phyloP scores from a whole-genome alignment of 2,888 invertebrate genomes.

The Trissonchulus latispiculum region DNA sequence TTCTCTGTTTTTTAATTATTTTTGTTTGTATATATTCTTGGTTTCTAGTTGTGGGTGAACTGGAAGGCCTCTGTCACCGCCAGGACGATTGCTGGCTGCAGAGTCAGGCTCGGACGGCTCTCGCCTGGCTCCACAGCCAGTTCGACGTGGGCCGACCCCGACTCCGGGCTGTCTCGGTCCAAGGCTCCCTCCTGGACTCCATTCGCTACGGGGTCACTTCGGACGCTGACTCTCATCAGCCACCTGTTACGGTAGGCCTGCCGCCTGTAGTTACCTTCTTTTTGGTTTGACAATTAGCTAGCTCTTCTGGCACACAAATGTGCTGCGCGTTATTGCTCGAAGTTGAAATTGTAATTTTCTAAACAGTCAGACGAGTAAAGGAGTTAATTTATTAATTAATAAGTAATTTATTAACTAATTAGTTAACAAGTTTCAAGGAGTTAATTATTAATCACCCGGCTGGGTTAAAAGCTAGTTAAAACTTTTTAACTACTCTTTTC shows the following conservation, averaged over 20 bases:
- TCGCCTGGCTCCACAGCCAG: not conserved
- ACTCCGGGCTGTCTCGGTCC: not conserved
- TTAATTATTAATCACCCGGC: no score
- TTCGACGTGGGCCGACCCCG: not conserved
- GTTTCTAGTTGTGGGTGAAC: conserved; percentile 23
- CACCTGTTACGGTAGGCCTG: not conserved
- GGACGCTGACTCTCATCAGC: not conserved
- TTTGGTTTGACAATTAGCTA: no score
- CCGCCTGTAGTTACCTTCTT: no score
- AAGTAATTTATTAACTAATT: no score
- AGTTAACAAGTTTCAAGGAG: no score
- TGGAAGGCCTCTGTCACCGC: conserved; percentile 18
- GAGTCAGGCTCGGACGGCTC: not conserved
- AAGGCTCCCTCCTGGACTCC: not conserved
- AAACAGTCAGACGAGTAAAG: no score
- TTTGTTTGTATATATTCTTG: conserved; percentile 11
- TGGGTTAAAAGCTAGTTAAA: no score
- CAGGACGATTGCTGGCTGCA: conserved; percentile 21
- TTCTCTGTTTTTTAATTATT: conserved; percentile 11
- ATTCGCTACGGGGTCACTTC: not conserved
- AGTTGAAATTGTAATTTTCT: no score
- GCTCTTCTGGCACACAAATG: no score
- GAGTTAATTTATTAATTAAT: no score
- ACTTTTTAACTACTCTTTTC: no score
- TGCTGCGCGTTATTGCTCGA: no score